A percentile compares a stretch with the other conserved stretches of the same genome.
Evolutionary conservation across 2,113 vertebrate species (phyloP).

Genomic region (Acinonyx jubatus): DNA sequence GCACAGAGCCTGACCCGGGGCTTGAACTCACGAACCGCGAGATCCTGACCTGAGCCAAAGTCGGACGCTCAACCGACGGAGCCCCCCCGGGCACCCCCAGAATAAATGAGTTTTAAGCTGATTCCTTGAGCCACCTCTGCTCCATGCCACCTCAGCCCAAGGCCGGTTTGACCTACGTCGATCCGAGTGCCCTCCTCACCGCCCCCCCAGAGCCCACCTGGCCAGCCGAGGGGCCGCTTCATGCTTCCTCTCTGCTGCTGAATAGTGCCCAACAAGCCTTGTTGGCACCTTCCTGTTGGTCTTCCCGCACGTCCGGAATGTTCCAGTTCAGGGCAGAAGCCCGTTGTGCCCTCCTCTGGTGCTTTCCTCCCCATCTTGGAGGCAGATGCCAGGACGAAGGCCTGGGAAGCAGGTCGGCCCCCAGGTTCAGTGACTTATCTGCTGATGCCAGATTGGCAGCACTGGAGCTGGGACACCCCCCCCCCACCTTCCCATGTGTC

Average conservation of each 20-base stretch:
- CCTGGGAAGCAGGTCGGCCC: background rate
- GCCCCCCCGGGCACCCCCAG: no score
- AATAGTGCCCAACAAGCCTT: background rate
- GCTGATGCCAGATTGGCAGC: background rate
- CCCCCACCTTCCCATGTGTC: background rate
- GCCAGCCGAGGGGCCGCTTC: background rate
- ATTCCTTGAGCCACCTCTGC: background rate
- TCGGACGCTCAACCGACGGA: no score
- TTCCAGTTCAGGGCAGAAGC: background rate
- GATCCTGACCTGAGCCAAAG: no score
- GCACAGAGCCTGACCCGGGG: no score
- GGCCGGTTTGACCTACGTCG: background rate
- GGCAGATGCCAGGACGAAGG: background rate
- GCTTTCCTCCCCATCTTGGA: background rate
- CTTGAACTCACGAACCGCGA: no score
- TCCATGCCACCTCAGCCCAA: background rate
- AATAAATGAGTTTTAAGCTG: background rate
- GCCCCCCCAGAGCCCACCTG: background rate
- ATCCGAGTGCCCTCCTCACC: accelerated
- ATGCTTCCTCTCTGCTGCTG: no score
- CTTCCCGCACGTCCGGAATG: background rate
- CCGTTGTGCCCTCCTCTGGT: background rate
- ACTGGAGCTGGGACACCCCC: background rate
- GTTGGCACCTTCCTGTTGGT: background rate
- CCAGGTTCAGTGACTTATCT: background rate